These are phyloP conservation scores for Muntiacus muntjak DNA, from an alignment of 2,113 vertebrate species.

Conservation along the genomic window DNA sequence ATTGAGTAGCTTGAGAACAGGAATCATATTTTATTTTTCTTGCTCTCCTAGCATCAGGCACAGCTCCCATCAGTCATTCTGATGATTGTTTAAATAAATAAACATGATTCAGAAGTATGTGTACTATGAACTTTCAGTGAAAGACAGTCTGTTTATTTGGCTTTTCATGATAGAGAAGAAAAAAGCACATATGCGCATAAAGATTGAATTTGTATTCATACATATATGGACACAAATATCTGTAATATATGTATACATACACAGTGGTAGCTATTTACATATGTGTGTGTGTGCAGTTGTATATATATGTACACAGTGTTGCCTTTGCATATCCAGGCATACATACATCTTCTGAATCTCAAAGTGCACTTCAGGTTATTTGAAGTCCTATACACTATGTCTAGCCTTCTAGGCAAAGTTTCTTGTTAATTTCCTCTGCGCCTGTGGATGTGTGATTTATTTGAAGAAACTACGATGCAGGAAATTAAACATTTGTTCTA, in stretches of 20 bases:
- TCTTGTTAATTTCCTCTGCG: slow-evolving; percentile 77
- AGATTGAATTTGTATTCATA: slow-evolving; percentile 26
- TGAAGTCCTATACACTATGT: slow-evolving; percentile 72
- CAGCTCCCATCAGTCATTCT: background rate
- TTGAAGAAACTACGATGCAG: slow-evolving; percentile 74
- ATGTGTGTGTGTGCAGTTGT: background rate
- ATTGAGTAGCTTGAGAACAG: background rate
- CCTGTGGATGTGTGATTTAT: slow-evolving; percentile 76
- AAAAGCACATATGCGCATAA: background rate
- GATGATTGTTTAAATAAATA: background rate
- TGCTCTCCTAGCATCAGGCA: background rate
- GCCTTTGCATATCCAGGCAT: slow-evolving; percentile 11
- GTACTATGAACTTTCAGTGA: background rate
- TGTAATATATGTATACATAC: background rate
- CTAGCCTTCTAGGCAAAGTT: slow-evolving; percentile 76
- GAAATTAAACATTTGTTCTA: slow-evolving; percentile 81
- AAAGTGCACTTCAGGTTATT: slow-evolving; percentile 71
- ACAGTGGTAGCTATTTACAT: background rate
- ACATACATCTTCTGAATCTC: slow-evolving; percentile 75
- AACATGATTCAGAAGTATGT: background rate
- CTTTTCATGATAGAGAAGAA: background rate
- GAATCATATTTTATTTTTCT: background rate
- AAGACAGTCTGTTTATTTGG: background rate
- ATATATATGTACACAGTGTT: slow-evolving; percentile 11
- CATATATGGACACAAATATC: background rate